phyloP scores from a whole-genome alignment of 2,797 vertebrate species.

The Semaprochilodus insignis region DNA sequence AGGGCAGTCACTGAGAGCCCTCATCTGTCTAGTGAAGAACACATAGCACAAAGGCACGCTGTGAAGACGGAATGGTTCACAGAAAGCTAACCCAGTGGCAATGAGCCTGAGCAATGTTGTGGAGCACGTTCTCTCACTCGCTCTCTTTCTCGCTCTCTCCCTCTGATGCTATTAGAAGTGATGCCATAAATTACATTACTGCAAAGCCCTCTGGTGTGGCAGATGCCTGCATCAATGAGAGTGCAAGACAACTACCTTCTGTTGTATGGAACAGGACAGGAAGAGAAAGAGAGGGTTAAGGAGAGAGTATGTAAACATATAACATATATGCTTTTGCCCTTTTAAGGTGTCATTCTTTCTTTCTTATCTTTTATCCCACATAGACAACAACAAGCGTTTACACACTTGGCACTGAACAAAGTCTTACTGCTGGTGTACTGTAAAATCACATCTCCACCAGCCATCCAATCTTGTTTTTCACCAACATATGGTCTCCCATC shows the following conservation, averaged over 20 bases:
- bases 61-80: conserved; percentile 1
- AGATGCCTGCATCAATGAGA: conserved; percentile 17
- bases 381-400: not conserved
- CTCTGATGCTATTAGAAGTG: conserved; percentile 66
- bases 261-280: not conserved
- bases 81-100: not conserved
- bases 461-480: not conserved
- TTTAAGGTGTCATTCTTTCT: not conserved
- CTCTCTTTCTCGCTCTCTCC: not conserved
- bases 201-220: conserved; percentile 59
- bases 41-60: conserved; percentile 7
- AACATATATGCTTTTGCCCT: not conserved
- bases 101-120: not conserved
- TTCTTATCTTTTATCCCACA: not conserved
- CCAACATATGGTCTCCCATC: conserved; percentile 10
- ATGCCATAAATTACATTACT: conserved; percentile 77
- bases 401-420: not conserved
- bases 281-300: conserved; percentile 33
- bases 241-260: conserved; percentile 19
- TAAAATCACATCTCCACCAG: not conserved
- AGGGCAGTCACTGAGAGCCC: not conserved
- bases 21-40: conserved; percentile 24
- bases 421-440: not conserved
- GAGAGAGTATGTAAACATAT: conserved; percentile 30
- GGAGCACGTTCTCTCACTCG: not conserved